Conservation (phyloP, 2,797 vertebrate species). For the Craterocephalus amniculus region DNA sequence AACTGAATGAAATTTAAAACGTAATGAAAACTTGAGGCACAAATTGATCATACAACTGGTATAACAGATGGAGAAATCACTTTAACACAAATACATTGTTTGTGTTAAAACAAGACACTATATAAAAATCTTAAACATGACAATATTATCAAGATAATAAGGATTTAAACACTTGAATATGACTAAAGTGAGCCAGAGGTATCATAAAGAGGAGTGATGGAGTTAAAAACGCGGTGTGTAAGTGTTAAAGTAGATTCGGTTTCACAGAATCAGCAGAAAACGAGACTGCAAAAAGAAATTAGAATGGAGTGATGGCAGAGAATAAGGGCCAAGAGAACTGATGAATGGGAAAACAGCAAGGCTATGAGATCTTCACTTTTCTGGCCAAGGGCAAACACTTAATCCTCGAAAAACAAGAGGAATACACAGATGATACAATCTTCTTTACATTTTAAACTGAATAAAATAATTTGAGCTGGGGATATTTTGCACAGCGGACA, state of each 20-base stretch:
- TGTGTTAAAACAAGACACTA: too few species aligned
- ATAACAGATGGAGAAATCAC: neutral
- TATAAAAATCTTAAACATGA: slow-evolving; percentile 16
- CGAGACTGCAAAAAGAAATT: slow-evolving; percentile 50
- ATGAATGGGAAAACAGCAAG: slow-evolving; percentile 57
- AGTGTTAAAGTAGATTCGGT: slow-evolving; percentile 59
- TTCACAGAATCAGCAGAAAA: slow-evolving; percentile 78
- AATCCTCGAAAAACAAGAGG: slow-evolving; percentile 1
- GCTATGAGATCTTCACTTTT: slow-evolving; percentile 40
- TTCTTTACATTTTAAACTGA: slow-evolving; percentile 17
- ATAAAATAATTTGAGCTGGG: neutral
- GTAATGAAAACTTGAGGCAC: neutral
- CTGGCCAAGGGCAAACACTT: slow-evolving; percentile 26
- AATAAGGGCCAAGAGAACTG: slow-evolving; percentile 50
- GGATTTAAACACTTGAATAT: slow-evolving; percentile 8
- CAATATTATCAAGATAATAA: slow-evolving; percentile 3
- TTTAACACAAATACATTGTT: neutral
- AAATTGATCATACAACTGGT: neutral
- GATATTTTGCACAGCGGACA: neutral
- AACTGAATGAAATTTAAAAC: slow-evolving; percentile 4
- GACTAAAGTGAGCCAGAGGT: slow-evolving; percentile 14
- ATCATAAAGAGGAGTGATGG: slow-evolving; percentile 11
- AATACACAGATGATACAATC: neutral
- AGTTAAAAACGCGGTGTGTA: slow-evolving; percentile 29
- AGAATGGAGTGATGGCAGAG: slow-evolving; percentile 46